Percentiles rank a stretch among this genome's conserved stretches.
Conservation (phyloP, 2,797 vertebrate genomes). For the Tenualosa ilisha region DNA sequence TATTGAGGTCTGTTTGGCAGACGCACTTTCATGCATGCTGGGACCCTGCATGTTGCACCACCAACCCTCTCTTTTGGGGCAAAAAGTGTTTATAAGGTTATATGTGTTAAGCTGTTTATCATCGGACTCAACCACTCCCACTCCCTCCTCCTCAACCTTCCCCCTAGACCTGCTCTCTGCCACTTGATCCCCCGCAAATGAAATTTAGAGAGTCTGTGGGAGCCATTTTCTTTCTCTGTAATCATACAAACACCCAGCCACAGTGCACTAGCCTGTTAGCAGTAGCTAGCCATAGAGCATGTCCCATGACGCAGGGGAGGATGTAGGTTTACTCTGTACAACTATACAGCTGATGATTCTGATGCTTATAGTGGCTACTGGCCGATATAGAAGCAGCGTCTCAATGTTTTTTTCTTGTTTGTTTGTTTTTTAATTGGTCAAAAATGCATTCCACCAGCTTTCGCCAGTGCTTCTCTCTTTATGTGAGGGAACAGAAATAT, state of each 20-base stretch:
- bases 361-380: no score
- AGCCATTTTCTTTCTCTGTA: background rate
- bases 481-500: background rate
- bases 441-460: background rate
- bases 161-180: background rate
- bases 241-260: background rate
- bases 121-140: background rate
- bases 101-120: background rate
- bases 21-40: constrained; percentile 50
- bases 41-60: constrained; percentile 36
- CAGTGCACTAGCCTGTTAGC: background rate
- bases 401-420: no score
- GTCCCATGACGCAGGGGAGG: background rate
- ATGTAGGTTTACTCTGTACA: background rate
- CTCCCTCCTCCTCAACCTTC: no score
- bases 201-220: background rate
- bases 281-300: no score
- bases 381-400: no score
- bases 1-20: constrained; percentile 42
- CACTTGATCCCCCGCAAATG: background rate
- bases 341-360: background rate
- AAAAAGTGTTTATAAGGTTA: no score
- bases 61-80: background rate
- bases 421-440: background rate
- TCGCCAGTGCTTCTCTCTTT: background rate